Evolutionary conservation across 2,888 invertebrate genomes (phyloP).

Genomic region (Eupithecia insigniata): DNA sequence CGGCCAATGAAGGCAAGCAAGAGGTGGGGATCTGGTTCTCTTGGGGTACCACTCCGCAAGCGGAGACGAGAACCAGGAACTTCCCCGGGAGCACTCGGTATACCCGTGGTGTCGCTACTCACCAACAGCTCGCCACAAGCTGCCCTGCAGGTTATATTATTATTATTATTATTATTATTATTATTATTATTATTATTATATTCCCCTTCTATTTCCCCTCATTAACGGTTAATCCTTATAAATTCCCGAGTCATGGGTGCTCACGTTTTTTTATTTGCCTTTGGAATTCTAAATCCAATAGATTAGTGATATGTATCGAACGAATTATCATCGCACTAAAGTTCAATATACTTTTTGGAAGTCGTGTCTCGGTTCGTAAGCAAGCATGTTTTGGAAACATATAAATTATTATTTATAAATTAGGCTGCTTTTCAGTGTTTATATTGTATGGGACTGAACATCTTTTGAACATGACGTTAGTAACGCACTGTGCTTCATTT

Average conservation of each 20-base stretch:
- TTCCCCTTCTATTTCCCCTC: not conserved
- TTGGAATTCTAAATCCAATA: constrained; percentile 4
- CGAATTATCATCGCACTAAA: constrained; percentile 9
- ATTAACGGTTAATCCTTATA: not conserved
- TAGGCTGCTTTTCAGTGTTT: not conserved
- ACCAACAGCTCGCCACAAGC: too few species aligned
- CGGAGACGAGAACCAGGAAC: too few species aligned
- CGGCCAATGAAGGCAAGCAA: too few species aligned
- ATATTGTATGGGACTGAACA: not conserved
- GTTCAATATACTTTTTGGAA: constrained; percentile 12
- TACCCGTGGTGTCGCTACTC: too few species aligned
- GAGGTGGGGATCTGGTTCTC: too few species aligned
- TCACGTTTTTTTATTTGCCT: constrained; percentile 5
- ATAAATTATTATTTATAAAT: not conserved
- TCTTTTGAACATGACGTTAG: not conserved
- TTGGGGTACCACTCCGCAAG: too few species aligned
- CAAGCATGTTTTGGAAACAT: not conserved
- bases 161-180: too few species aligned
- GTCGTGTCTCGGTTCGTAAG: not conserved
- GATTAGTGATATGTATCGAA: constrained; percentile 12
- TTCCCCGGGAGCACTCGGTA: too few species aligned
- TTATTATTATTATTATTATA: too few species aligned
- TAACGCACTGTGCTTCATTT: not conserved
- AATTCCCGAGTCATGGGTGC: not conserved
- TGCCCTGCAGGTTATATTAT: too few species aligned